A percentile compares a stretch with the other conserved stretches of the same genome.
phyloP scores from a whole-genome alignment of 1,140 invertebrate genomes.

The Streblospio benedicti region DNA sequence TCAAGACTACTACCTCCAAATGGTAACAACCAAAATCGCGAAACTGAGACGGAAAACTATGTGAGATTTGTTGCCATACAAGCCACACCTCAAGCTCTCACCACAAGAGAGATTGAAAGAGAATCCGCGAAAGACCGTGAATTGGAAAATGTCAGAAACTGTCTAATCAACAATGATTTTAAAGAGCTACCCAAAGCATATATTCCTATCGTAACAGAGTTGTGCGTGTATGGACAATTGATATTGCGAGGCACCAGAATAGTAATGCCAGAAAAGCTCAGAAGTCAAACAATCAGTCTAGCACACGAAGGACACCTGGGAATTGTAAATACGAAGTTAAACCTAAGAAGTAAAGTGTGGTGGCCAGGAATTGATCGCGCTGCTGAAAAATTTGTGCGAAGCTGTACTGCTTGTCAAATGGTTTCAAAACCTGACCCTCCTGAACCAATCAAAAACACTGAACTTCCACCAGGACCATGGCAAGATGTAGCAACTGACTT shows the following conservation, averaged over 20 bases:
- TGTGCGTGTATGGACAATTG: not conserved
- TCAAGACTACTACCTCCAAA: not conserved
- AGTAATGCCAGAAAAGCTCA: not conserved
- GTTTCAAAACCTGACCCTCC: slow-evolving; percentile 1
- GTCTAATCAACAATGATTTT: no score
- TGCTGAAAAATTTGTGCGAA: slow-evolving; percentile 26
- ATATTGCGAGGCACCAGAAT: not conserved
- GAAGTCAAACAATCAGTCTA: not conserved
- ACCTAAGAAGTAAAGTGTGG: slow-evolving; percentile 38
- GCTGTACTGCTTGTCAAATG: slow-evolving; percentile 18
- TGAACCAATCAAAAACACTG: not conserved
- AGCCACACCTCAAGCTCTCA: no score
- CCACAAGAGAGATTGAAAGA: no score
- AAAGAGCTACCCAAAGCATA: no score
- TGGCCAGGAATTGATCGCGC: slow-evolving; percentile 34
- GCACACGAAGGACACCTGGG: slow-evolving; percentile 34
- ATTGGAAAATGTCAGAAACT: no score
- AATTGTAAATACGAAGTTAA: slow-evolving; percentile 27
- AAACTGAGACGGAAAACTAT: slow-evolving; percentile 33
- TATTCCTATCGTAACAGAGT: not conserved
- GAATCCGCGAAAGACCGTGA: no score
- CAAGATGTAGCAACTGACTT: not conserved
- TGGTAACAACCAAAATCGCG: not conserved
- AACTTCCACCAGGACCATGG: slow-evolving; percentile 1
- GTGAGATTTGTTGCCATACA: no score